These are phyloP conservation scores for Luperina testacea DNA, from an alignment of 2,888 invertebrate species.

Conservation along the genomic window DNA sequence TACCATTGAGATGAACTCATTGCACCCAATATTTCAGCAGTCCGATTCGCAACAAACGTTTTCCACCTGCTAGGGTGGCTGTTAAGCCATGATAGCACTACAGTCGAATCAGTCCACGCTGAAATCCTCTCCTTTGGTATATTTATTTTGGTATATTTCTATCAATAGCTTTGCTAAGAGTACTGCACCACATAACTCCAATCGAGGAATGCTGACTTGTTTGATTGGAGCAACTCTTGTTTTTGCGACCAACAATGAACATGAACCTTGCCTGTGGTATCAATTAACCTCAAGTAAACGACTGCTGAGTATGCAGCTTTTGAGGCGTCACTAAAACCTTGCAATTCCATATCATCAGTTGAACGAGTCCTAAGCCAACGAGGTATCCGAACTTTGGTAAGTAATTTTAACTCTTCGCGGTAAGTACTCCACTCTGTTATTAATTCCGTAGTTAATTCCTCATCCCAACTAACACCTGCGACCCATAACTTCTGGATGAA, in stretches of 20 bases:
- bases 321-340: conserved; percentile 58
- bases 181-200: conserved; percentile 22
- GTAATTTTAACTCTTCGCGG: not conserved
- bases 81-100: conserved; percentile 21
- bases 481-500: conserved; percentile 40
- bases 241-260: conserved; percentile 21
- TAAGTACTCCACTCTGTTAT: conserved; percentile 27
- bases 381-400: conserved; percentile 35
- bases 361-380: conserved; percentile 45
- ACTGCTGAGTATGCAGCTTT: conserved; percentile 7
- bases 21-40: conserved; percentile 17
- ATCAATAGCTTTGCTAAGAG: conserved; percentile 20
- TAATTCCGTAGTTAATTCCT: conserved; percentile 26
- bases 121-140: not conserved
- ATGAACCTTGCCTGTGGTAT: conserved; percentile 35
- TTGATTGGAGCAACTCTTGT: conserved; percentile 35
- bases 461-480: conserved; percentile 44
- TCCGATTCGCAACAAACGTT: conserved; percentile 38
- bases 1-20: conserved; percentile 5
- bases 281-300: not conserved
- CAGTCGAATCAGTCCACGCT: too few species aligned
- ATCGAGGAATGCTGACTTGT: conserved; percentile 19
- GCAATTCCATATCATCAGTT: conserved; percentile 48
- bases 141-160: conserved; percentile 21
- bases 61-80: conserved; percentile 42